phyloP scores from a whole-genome alignment of 2,797 vertebrate species.

The Oceanodroma leucorhoa region DNA sequence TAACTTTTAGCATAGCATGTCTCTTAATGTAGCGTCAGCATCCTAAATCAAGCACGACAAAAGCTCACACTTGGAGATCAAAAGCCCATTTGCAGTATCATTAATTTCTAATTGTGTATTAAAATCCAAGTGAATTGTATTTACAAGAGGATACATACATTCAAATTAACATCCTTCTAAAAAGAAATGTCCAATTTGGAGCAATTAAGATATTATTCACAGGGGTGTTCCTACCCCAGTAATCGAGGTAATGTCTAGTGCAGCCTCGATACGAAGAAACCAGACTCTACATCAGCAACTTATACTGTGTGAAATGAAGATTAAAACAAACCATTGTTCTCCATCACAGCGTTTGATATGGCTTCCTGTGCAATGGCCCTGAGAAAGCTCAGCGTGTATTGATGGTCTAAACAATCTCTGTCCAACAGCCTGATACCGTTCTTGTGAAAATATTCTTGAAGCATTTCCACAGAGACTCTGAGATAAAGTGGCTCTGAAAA shows the following conservation, averaged over 20 bases:
- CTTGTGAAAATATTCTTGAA: not conserved
- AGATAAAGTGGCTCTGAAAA: not conserved
- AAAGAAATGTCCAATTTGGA: not conserved
- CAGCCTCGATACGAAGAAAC: not conserved
- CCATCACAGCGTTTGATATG: not conserved
- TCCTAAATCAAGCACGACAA: conserved; percentile 6
- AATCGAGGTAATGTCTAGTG: not conserved
- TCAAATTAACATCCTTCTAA: not conserved
- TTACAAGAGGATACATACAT: not conserved
- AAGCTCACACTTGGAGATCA: not conserved
- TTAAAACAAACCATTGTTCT: not conserved
- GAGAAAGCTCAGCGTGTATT: not conserved
- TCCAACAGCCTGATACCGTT: not conserved
- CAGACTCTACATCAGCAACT: not conserved
- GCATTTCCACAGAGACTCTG: not conserved
- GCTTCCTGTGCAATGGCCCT: not conserved
- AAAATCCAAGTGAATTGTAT: not conserved
- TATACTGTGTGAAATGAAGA: not conserved
- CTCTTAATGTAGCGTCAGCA: not conserved
- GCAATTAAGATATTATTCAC: not conserved
- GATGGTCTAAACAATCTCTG: not conserved
- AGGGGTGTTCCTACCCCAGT: not conserved
- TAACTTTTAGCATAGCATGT: not conserved
- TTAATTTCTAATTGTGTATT: conserved; percentile 29
- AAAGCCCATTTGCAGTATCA: not conserved